Percentiles rank a stretch among this genome's conserved stretches.
These are phyloP conservation scores for Rhagoletis zephyria DNA, from an alignment of 1,140 invertebrate genomes.

Conservation along the genomic window DNA sequence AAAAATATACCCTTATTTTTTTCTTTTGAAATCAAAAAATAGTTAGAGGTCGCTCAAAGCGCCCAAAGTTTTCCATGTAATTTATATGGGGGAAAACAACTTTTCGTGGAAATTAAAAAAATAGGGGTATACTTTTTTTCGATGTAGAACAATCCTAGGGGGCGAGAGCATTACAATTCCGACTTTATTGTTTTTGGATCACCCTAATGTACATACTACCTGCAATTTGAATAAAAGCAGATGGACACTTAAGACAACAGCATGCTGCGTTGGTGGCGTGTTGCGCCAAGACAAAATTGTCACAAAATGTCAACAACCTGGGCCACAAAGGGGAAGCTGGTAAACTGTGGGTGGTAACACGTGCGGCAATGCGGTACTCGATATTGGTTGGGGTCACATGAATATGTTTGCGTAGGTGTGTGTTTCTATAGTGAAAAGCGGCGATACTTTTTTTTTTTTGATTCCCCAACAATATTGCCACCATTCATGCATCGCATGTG, in stretches of 20 bases:
- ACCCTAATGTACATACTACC: neutral
- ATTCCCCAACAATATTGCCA: neutral
- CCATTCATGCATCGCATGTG: neutral
- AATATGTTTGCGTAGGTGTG: neutral
- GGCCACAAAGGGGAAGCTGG: neutral
- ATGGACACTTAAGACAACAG: neutral
- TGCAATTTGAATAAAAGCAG: constrained; percentile 23
- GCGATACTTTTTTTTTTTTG: neutral
- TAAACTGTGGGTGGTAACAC: neutral
- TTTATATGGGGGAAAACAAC: too few relatives aligned
- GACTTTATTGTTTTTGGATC: too few relatives aligned
- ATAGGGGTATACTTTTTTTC: too few relatives aligned
- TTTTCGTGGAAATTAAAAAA: too few relatives aligned
- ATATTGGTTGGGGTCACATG: neutral
- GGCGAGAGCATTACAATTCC: too few relatives aligned
- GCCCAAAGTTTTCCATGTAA: too few relatives aligned
- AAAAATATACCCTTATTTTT: too few relatives aligned
- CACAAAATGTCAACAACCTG: constrained; percentile 55
- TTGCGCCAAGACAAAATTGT: constrained; percentile 6
- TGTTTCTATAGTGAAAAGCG: neutral
- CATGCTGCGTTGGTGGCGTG: neutral
- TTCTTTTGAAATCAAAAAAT: too few relatives aligned
- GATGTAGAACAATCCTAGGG: too few relatives aligned
- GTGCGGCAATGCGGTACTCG: neutral
- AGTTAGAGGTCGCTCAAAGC: too few relatives aligned